Base-by-base conservation (phyloP, 1,140 invertebrate species). In the Brachionus manjavacas region DNA sequence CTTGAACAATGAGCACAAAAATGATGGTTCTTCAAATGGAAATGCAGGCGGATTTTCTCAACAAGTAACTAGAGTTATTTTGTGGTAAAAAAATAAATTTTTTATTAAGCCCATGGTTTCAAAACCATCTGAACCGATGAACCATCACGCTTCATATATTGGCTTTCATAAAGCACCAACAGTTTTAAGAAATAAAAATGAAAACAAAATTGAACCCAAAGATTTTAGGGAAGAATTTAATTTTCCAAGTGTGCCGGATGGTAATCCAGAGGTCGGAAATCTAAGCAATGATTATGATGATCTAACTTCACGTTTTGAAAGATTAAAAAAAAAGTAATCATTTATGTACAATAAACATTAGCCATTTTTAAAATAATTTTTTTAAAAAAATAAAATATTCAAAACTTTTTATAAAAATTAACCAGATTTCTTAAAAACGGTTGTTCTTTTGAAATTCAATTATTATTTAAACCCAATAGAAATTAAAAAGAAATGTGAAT, bases 241-340 rank as follows among this genome's bases (percentile, higher is more conserved):
- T 68, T 74, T 83, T 16, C 43, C 84, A 23, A 16, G 20, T n/a
- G 84, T 55, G 12, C 84, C 84, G 14, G 31, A 46, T 25, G 52
- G 20, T 39, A 39, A 16, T n/a, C 78, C 85, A 6, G 89, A 88
- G 23, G 87, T 87, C 41, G 87, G 86, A 41, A 16, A 78, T 31
- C 12, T 9, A 55, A 94, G 96, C 85, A 95, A 97, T 68, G 95
- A 97, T 90, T 97, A 97, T 89, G 95, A 97, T 88, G 95, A 97
- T 88, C 91, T 98, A 41, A 95, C 95, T 85, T 92, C 93, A 85
- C 91, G 96, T 85, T 98, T 98, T 90, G 95, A 97, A 89, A 94
- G 96, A 86, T 91, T 98, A 46, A 97, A 97, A 89, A 97, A 96
- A 89, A 93, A 93, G 55, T 81, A 60, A 43, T 39, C n/a, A 72